Evolutionary conservation across 1,140 invertebrate genomes (phyloP).

Genomic region (Anoplophora glabripennis): DNA sequence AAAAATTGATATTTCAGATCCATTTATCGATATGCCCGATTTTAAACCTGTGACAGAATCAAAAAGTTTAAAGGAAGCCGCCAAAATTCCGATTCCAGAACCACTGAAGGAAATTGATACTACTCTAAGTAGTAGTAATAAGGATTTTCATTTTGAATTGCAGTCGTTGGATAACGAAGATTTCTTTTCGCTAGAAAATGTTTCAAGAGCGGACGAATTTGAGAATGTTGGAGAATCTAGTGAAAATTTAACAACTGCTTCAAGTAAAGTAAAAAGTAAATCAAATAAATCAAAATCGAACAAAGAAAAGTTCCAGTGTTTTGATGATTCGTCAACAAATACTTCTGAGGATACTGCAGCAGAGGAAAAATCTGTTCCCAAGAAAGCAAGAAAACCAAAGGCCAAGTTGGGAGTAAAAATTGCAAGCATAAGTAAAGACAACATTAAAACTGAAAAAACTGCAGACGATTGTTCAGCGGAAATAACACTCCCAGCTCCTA

Average conservation of each 20-base stretch:
- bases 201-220: slow-evolving; percentile 26
- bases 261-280: slow-evolving; percentile 12
- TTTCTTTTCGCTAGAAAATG: slow-evolving; percentile 26
- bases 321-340: slow-evolving; percentile 19
- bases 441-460: slow-evolving; percentile 20
- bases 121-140: background rate
- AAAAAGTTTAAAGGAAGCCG: background rate
- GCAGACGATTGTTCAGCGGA: slow-evolving; percentile 5
- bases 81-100: background rate
- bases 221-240: slow-evolving; percentile 34
- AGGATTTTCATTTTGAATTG: slow-evolving; percentile 14
- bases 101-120: background rate
- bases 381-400: slow-evolving; percentile 44
- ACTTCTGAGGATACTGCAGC: slow-evolving; percentile 34
- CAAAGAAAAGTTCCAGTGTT: background rate
- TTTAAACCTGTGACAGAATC: background rate
- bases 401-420: slow-evolving; percentile 45
- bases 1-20: background rate
- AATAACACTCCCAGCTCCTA: slow-evolving; percentile 20
- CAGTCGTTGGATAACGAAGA: slow-evolving; percentile 27
- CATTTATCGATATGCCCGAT: background rate
- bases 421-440: slow-evolving; percentile 26
- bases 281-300: background rate
- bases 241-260: slow-evolving; percentile 2
- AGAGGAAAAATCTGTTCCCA: slow-evolving; percentile 30